Percentiles rank a stretch among this genome's conserved stretches.
Conservation (phyloP, 1,140 invertebrate genomes). For the Phocides pigmalion region DNA sequence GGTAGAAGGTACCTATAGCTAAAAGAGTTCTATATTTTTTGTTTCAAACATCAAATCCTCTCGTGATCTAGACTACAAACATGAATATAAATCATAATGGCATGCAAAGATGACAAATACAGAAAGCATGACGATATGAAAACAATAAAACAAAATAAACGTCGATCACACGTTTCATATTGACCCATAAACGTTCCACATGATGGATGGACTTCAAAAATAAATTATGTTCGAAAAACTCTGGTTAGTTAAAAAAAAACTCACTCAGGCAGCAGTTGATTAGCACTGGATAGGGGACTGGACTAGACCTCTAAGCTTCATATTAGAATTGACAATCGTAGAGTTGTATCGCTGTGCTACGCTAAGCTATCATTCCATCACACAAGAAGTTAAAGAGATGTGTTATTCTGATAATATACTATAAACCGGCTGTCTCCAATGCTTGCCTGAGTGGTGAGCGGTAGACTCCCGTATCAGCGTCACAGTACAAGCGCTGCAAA, state of each 20-base stretch:
- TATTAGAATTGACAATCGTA: constrained; percentile 57
- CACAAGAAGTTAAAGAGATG: constrained; percentile 76
- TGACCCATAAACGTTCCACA: constrained; percentile 42
- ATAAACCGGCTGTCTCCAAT: constrained; percentile 84
- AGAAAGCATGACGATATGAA: constrained; percentile 75
- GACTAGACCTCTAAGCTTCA: constrained; percentile 58
- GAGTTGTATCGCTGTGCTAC: constrained; percentile 62
- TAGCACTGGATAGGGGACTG: constrained; percentile 69
- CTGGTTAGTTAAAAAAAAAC: constrained; percentile 71
- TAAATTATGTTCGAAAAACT: constrained; percentile 70
- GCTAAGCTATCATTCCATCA: constrained; percentile 79
- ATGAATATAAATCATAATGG: constrained; percentile 68
- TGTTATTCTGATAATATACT: constrained; percentile 81
- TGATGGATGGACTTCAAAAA: constrained; percentile 79
- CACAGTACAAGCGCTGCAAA: constrained; percentile 90
- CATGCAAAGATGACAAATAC: constrained; percentile 76
- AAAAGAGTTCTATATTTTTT: constrained; percentile 31
- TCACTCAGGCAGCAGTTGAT: constrained; percentile 83
- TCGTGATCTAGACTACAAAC: constrained; percentile 51
- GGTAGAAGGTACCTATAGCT: constrained; percentile 25
- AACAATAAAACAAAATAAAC: constrained; percentile 40
- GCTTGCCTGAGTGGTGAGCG: constrained; percentile 91
- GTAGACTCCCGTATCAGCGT: constrained; percentile 88
- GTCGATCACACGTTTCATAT: constrained; percentile 30
- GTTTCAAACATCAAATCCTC: constrained; percentile 31